Evolutionary conservation across 2,113 vertebrate species (phyloP).

Genomic region (Numenius arquata): DNA sequence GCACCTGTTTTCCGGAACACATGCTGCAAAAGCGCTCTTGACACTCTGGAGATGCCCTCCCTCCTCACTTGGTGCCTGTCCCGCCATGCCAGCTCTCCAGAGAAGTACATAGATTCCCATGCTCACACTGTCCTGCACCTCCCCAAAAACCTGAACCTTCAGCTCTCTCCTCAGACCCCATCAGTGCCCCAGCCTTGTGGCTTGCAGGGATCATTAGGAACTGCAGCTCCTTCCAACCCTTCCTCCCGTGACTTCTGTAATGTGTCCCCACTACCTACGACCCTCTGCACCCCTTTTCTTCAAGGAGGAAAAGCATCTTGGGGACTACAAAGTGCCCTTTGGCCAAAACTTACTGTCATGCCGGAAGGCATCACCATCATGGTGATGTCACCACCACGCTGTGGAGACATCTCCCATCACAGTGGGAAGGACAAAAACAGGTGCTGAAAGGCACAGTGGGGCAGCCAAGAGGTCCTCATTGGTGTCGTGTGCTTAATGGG

Average conservation of each 20-base stretch:
- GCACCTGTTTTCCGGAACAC: background rate
- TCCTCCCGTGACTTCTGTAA: background rate
- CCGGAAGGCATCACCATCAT: background rate
- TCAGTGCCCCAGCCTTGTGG: background rate
- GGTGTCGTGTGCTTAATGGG: background rate
- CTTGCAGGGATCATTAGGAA: background rate
- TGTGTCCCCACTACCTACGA: rapidly evolving
- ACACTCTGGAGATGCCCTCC: rapidly evolving
- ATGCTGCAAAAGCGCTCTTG: background rate
- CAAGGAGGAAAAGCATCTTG: background rate
- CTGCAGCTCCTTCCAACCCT: background rate
- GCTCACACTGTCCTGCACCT: background rate
- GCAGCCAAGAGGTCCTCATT: background rate
- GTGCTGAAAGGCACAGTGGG: rapidly evolving
- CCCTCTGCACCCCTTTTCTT: background rate
- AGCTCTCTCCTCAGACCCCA: background rate
- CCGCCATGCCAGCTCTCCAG: no score
- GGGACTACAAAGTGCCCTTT: background rate
- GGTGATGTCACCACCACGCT: no score
- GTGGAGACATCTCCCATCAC: background rate
- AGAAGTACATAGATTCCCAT: background rate
- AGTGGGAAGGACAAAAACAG: background rate
- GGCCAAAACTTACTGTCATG: background rate
- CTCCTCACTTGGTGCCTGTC: background rate
- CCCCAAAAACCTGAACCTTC: background rate